These are phyloP conservation scores for Esox masquinongy DNA, from an alignment of 2,797 vertebrate genomes.

Conservation along the genomic window DNA sequence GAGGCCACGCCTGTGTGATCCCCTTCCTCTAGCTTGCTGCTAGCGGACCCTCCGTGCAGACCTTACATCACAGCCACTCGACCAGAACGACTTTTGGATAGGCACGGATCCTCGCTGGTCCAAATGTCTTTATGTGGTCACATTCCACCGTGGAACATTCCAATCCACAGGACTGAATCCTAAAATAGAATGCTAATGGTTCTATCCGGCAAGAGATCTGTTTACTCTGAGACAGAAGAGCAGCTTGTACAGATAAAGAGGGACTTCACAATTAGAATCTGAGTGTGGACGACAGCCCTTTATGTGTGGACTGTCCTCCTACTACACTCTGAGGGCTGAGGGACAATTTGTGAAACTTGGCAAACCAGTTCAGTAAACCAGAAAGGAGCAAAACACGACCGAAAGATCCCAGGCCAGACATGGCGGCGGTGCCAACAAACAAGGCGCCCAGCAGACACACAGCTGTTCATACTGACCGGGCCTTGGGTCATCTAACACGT, in stretches of 20 bases:
- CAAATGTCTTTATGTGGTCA: background rate
- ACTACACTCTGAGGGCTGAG: too few species aligned
- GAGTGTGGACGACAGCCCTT: too few species aligned
- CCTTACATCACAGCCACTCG: background rate
- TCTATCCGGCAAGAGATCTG: background rate
- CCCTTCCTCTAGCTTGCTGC: too few species aligned
- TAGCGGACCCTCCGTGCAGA: background rate
- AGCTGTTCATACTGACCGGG: too few species aligned
- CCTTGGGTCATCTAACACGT: too few species aligned
- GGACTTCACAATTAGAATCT: background rate
- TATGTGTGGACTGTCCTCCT: too few species aligned
- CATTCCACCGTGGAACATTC: constrained; percentile 1
- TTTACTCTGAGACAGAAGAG: background rate
- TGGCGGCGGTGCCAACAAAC: background rate
- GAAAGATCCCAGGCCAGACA: background rate
- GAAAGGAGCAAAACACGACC: background rate
- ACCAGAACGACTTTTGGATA: background rate
- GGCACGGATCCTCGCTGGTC: background rate
- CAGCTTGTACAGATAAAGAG: background rate
- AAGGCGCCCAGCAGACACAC: too few species aligned
- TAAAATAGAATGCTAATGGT: background rate
- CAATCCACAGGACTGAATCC: background rate
- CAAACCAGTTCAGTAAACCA: background rate
- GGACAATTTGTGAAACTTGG: background rate
- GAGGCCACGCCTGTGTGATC: too few species aligned